Conservation (phyloP, 2,888 invertebrate species). For the Linnaemya tessellans region DNA sequence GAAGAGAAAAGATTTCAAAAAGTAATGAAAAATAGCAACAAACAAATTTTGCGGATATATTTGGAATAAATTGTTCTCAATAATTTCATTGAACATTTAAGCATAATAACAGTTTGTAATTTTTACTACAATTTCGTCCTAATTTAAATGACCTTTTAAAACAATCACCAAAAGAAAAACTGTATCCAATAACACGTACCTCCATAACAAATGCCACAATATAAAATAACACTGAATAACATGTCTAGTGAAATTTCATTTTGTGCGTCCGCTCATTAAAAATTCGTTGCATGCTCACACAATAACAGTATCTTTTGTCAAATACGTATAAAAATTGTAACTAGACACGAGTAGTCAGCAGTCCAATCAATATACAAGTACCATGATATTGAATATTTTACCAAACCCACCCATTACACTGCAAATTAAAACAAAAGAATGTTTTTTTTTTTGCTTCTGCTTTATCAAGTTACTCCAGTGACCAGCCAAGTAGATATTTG, state of each 20-base stretch:
- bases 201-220: slow-evolving; percentile 3
- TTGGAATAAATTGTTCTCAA: too few relatives aligned
- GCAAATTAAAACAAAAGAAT: slow-evolving; percentile 28
- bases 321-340: slow-evolving; percentile 43
- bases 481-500: slow-evolving; percentile 41
- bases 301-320: slow-evolving; percentile 64
- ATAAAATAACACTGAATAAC: neutral
- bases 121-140: neutral
- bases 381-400: slow-evolving; percentile 58
- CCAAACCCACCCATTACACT: slow-evolving; percentile 10
- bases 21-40: too few relatives aligned
- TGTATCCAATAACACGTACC: slow-evolving; percentile 13
- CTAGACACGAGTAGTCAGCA: slow-evolving; percentile 31
- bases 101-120: neutral
- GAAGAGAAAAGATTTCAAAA: too few relatives aligned
- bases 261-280: slow-evolving; percentile 57
- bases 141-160: slow-evolving; percentile 44
- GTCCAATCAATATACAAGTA: slow-evolving; percentile 57
- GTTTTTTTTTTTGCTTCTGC: neutral
- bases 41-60: too few relatives aligned
- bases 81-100: slow-evolving; percentile 25
- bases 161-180: neutral
- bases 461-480: slow-evolving; percentile 39
- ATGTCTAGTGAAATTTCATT: neutral
- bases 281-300: slow-evolving; percentile 63